Evolutionary conservation across 2,888 invertebrate species (phyloP).

Genomic region (Parelbella ahira): DNA sequence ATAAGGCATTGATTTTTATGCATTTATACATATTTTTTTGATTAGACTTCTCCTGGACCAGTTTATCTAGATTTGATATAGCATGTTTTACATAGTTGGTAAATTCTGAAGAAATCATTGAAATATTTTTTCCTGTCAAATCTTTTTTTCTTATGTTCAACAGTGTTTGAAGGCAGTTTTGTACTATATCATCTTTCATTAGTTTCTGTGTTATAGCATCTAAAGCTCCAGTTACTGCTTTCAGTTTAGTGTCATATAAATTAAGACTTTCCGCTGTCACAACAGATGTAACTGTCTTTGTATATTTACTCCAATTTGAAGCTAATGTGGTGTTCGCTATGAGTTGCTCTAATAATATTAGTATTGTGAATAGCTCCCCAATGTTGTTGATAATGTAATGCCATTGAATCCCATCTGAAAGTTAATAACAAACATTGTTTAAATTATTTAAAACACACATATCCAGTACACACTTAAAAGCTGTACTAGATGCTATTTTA

Average conservation of each 20-base stretch:
- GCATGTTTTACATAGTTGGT: conserved; percentile 83
- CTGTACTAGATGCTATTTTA: too few species aligned
- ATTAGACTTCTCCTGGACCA: conserved; percentile 73
- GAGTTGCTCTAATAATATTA: conserved; percentile 83
- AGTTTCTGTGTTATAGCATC: conserved; percentile 84
- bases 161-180: conserved; percentile 71
- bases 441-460: too few species aligned
- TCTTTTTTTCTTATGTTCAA: conserved; percentile 58
- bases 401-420: conserved; percentile 67
- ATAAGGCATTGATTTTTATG: conserved; percentile 84
- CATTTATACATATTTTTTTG: conserved; percentile 78
- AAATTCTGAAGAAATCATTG: conserved; percentile 81
- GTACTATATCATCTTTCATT: conserved; percentile 86
- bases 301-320: conserved; percentile 88
- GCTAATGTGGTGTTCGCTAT: conserved; percentile 61
- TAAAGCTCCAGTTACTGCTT: conserved; percentile 85
- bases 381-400: conserved; percentile 78
- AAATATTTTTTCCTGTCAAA: conserved; percentile 68
- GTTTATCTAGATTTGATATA: conserved; percentile 81
- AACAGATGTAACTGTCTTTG: conserved; percentile 85
- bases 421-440: background rate
- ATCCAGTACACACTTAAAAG: too few species aligned
- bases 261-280: conserved; percentile 83
- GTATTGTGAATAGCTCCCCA: conserved; percentile 83
- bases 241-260: conserved; percentile 81